phyloP scores from a whole-genome alignment of 2,797 vertebrate genomes.

The Gadopsis marmoratus region DNA sequence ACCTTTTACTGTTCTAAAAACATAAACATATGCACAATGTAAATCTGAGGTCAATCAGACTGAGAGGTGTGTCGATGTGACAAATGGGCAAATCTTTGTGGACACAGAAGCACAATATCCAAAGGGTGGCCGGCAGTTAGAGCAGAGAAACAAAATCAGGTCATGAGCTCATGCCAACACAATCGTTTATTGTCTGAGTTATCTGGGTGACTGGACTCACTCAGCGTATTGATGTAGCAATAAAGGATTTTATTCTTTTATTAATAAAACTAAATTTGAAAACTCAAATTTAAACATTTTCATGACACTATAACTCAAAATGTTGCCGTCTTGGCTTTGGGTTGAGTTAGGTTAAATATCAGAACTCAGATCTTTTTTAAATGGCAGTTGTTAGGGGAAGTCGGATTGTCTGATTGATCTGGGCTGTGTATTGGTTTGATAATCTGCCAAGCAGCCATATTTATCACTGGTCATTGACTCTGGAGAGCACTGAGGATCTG shows the following conservation, averaged over 20 bases:
- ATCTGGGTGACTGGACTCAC: neutral
- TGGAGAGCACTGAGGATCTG: slow-evolving; percentile 60
- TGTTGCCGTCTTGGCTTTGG: neutral
- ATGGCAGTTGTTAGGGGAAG: slow-evolving; percentile 9
- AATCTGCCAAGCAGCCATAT: slow-evolving; percentile 63
- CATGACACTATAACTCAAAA: neutral
- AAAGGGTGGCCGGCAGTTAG: neutral
- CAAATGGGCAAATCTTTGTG: slow-evolving; percentile 51
- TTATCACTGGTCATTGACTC: slow-evolving; percentile 64
- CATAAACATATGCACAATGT: neutral
- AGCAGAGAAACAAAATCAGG: neutral
- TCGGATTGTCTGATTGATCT: slow-evolving; percentile 35
- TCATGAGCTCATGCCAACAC: neutral
- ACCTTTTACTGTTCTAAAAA: neutral
- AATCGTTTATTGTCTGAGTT: neutral
- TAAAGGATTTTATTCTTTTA: neutral
- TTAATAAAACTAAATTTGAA: neutral
- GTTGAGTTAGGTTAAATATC: neutral
- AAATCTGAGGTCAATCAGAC: slow-evolving; percentile 2
- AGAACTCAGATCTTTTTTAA: slow-evolving; percentile 10
- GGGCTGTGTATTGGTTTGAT: slow-evolving; percentile 49
- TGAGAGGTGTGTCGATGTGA: slow-evolving; percentile 19
- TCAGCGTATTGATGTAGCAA: neutral
- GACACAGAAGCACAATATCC: slow-evolving; percentile 22
- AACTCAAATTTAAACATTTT: neutral